Evolutionary conservation across 2,113 vertebrate species (phyloP), one percentile per base, ranked within the genome.

Genomic region (Myanophis thanlyinensis): DNA sequence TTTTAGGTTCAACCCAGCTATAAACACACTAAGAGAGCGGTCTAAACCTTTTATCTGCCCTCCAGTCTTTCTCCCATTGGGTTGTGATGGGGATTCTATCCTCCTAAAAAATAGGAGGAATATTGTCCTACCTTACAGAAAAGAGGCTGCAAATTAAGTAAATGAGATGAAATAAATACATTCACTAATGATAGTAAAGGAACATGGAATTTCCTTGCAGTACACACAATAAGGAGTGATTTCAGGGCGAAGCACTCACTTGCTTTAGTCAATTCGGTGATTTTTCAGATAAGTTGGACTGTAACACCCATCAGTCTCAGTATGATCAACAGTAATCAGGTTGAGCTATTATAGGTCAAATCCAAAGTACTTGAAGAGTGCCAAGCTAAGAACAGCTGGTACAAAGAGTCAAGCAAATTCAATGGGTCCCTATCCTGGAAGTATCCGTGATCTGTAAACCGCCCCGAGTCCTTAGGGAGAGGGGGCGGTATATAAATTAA

Each of bases 181-280:
- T 93, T 48, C 1, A 85, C 49, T 94, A 94, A 92, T 90, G 89
- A 56, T 52, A 7, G 93, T 2, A 46, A 92, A 91, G 62, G 94
- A 91, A 97, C 88, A 67, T 84, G 95, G 85, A 95, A 88, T 49
- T 95, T 88, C 15, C 27, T 48, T 8, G 8, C 44, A 91, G 22
- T 7, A 15, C 6, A 80, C 18, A 44, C 35, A 20, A 80, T 22
- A 35, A 40, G 7, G 18, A 80, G 6, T 80, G 35, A 44, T 20
- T 8, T 30, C 51, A 59, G 49, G 8, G 12, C 10, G 44, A 85
- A 80, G 23, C 7, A 84, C 23, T 4, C 3, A 40, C 6, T 11
- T 30, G 40, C 3, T 15, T 47, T 67, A 30, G 13, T 62, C 30
- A 67, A 4, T 20, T 1, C 12, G 15, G 25, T 62, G 46, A 2